A percentile compares a stretch with the other conserved stretches of the same genome.
Conservation (phyloP, 2,113 vertebrate genomes). For the Psittacula cyanocephala region DNA sequence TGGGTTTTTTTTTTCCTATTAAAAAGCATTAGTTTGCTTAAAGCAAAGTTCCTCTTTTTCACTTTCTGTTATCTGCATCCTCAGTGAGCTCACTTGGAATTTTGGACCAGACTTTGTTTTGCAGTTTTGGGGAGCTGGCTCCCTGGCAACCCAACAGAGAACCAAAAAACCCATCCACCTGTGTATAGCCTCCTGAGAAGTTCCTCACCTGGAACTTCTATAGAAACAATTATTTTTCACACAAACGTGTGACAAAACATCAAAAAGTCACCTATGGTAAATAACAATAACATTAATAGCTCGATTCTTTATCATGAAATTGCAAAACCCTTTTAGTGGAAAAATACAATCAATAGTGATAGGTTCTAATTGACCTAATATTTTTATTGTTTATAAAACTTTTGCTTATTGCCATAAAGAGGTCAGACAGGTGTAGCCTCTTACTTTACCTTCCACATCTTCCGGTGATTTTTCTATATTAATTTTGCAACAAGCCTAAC, state of each 20-base stretch:
- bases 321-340: not conserved
- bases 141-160: not conserved
- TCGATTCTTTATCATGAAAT: not conserved
- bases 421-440: not conserved
- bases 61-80: not conserved
- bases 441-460: not conserved
- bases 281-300: not conserved
- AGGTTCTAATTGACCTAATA: not conserved
- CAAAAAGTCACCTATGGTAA: not conserved
- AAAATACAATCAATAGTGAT: not conserved
- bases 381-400: not conserved
- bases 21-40: not conserved
- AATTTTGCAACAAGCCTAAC: not conserved
- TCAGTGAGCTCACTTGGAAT: not conserved
- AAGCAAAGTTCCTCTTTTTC: not conserved
- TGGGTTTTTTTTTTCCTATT: not conserved
- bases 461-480: not conserved
- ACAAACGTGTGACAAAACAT: not conserved
- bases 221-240: not conserved
- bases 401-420: not conserved
- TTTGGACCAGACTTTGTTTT: not conserved
- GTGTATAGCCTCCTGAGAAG: not conserved
- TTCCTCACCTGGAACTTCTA: not conserved
- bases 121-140: not conserved
- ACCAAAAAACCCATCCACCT: not conserved